Conservation (phyloP, 2,113 vertebrate species). For the Lepidothrix coronata region DNA sequence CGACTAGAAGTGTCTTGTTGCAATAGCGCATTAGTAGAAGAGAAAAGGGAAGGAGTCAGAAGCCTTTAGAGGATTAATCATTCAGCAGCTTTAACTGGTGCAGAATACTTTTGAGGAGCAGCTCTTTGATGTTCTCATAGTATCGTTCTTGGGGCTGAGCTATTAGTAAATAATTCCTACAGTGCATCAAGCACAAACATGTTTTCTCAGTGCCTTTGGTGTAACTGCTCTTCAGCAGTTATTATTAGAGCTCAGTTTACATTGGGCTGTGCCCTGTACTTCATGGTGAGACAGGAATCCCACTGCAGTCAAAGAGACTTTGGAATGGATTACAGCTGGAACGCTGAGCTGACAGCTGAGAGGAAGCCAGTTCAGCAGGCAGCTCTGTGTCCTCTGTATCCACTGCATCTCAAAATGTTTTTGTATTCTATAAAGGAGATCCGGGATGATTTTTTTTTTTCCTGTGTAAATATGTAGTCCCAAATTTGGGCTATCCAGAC, state of each 20-base stretch:
- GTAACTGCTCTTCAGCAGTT: background rate
- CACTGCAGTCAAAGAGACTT: background rate
- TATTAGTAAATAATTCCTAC: background rate
- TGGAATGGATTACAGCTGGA: background rate
- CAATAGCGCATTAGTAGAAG: background rate
- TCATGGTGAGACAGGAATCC: background rate
- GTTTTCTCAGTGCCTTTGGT: background rate
- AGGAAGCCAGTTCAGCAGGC: background rate
- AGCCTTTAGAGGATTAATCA: conserved; percentile 28
- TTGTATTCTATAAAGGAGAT: background rate
- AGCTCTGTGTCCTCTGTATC: background rate
- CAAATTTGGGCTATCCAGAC: background rate
- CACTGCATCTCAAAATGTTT: background rate
- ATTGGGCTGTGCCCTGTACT: background rate
- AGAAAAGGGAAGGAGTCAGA: background rate
- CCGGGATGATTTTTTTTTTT: background rate
- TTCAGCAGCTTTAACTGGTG: background rate
- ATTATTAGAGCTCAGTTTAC: background rate
- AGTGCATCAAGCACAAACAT: background rate
- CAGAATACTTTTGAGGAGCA: background rate
- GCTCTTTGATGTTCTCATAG: background rate
- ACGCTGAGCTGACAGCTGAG: background rate
- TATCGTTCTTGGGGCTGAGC: conserved; percentile 1
- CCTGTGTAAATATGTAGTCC: background rate
- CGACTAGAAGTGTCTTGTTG: background rate